Evolutionary conservation across 2,797 vertebrate species (phyloP).

Genomic region (Trichosurus vulpecula): DNA sequence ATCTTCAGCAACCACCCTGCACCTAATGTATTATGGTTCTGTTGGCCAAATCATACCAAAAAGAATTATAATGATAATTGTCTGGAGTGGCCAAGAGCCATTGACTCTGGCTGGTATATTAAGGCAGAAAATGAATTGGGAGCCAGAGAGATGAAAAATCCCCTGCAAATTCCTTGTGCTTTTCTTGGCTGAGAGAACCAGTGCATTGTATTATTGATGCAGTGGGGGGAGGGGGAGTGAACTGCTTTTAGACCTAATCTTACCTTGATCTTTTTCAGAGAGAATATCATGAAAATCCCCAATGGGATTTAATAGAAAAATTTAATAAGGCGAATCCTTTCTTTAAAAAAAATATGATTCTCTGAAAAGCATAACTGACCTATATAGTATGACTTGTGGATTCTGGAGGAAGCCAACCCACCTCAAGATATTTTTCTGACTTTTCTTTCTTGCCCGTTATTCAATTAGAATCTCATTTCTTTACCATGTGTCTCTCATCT

Average conservation of each 20-base stretch:
- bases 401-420: neutral
- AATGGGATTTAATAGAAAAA: neutral
- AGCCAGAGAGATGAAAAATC: neutral
- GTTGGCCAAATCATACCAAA: neutral
- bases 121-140: neutral
- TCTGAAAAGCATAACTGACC: neutral
- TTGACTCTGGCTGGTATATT: neutral
- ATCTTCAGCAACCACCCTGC: neutral
- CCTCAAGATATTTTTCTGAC: neutral
- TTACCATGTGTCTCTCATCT: neutral
- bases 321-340: neutral
- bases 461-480: neutral
- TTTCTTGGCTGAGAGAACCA: neutral
- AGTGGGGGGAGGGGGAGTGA: neutral
- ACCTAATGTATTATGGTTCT: neutral
- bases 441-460: neutral
- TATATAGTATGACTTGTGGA: neutral
- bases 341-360: neutral
- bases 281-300: neutral
- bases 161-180: neutral
- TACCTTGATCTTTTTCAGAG: neutral
- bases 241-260: neutral
- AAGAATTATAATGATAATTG: neutral
- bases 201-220: neutral
- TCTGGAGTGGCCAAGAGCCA: neutral